Evolutionary conservation across 2,888 invertebrate species (phyloP).

Genomic region (Thera britannica): DNA sequence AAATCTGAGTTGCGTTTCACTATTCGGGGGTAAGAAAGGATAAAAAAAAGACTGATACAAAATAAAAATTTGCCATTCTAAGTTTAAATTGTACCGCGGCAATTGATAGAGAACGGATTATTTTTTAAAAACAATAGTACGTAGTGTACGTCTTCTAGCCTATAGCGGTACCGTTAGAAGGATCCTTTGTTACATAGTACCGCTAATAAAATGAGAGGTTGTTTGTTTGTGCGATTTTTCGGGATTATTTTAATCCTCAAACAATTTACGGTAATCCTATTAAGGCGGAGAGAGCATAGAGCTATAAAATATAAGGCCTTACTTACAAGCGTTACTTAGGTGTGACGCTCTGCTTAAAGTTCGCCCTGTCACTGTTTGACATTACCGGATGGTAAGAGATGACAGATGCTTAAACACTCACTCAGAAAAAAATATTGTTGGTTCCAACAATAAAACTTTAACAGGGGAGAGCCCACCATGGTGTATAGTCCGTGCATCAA

Average conservation of each 20-base stretch:
- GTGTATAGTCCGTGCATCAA: too few species aligned
- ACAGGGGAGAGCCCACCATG: too few species aligned
- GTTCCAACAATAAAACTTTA: too few species aligned
- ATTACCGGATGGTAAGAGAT: too few species aligned
- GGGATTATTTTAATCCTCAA: conserved; percentile 39
- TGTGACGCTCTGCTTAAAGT: too few species aligned
- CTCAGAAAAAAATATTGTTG: too few species aligned
- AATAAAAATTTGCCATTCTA: conserved; percentile 3
- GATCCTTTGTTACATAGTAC: conserved; percentile 26
- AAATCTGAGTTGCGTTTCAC: too few species aligned
- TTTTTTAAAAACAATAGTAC: conserved; percentile 20
- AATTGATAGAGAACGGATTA: conserved; percentile 16
- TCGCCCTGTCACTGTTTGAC: too few species aligned
- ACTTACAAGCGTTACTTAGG: too few species aligned
- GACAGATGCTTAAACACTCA: too few species aligned
- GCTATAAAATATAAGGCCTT: conserved; percentile 5
- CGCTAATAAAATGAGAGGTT: conserved; percentile 37
- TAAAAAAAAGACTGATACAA: not conserved
- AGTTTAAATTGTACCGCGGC: conserved; percentile 15
- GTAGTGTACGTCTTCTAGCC: not conserved
- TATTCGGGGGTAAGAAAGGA: too few species aligned
- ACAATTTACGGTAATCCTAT: conserved; percentile 35
- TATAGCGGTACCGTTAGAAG: conserved; percentile 29
- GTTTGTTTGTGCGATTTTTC: conserved; percentile 42
- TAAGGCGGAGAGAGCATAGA: conserved; percentile 20